A percentile compares a stretch with the other conserved stretches of the same genome.
These are phyloP conservation scores for Hapalemur alaotrensis DNA, from an alignment of 2,797 vertebrate genomes.

Conservation along the genomic window DNA sequence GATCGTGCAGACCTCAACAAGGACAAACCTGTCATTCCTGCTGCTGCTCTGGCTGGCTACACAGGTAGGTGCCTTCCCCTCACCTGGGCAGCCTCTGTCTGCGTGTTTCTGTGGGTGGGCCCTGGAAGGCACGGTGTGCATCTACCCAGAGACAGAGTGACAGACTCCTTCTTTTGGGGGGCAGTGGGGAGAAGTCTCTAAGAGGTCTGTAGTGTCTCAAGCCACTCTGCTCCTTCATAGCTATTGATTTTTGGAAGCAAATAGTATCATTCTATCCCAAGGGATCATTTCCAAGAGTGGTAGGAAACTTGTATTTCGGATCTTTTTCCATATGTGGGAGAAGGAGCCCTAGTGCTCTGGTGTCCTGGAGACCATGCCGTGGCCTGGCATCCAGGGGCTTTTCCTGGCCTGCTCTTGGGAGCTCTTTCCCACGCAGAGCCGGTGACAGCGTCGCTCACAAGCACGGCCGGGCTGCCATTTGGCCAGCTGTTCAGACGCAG, in stretches of 20 bases:
- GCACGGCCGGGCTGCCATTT: not conserved
- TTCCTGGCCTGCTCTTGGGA: not conserved
- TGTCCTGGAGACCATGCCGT: not conserved
- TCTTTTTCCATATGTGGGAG: not conserved
- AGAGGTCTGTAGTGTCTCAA: not conserved
- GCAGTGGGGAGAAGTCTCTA: not conserved
- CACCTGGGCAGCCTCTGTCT: not conserved
- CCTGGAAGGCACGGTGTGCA: not conserved
- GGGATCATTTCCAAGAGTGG: not conserved
- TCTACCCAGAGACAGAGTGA: not conserved
- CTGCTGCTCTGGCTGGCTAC: constrained; percentile 97
- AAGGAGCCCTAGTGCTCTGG: not conserved
- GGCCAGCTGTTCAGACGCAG: not conserved
- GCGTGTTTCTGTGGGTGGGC: not conserved
- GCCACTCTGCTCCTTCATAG: not conserved
- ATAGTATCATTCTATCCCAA: not conserved
- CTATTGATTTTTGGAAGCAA: not conserved
- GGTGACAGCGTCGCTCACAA: not conserved
- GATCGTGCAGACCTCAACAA: constrained; percentile 99
- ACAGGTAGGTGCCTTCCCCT: constrained; percentile 89
- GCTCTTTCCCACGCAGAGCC: not conserved
- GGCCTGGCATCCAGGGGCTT: not conserved
- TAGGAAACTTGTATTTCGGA: not conserved
- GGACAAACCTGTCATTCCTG: constrained; percentile 99
- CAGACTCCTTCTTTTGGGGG: not conserved